phyloP scores from a whole-genome alignment of 2,888 invertebrate genomes.

The Callimorpha dominula region DNA sequence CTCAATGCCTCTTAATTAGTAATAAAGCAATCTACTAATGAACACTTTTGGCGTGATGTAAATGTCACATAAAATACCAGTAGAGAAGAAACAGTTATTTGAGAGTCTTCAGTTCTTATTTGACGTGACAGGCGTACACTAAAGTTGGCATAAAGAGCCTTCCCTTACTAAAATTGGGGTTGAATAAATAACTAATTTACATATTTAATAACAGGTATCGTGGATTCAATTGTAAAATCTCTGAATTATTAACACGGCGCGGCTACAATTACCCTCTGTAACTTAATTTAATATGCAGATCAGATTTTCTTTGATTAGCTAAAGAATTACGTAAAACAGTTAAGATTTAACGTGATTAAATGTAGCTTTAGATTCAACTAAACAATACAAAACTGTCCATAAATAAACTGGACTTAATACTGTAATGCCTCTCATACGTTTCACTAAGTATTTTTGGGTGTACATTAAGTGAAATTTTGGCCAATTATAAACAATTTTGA shows the following conservation, averaged over 20 bases:
- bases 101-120: conserved; percentile 19
- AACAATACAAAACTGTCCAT: background rate
- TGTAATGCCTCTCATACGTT: too few relatives aligned
- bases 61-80: conserved; percentile 14
- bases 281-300: conserved; percentile 79
- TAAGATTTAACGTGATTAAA: conserved; percentile 14
- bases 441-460: too few relatives aligned
- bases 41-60: conserved; percentile 2
- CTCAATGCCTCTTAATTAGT: background rate
- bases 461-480: too few relatives aligned
- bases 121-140: conserved; percentile 55
- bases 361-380: background rate
- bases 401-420: too few relatives aligned
- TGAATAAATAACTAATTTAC: conserved; percentile 85
- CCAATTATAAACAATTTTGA: too few relatives aligned
- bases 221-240: conserved; percentile 78
- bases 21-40: background rate
- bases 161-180: conserved; percentile 68
- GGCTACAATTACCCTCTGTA: conserved; percentile 73
- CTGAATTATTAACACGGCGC: conserved; percentile 76
- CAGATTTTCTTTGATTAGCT: conserved; percentile 73
- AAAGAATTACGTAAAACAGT: conserved; percentile 21
- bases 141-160: conserved; percentile 57
- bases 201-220: conserved; percentile 84
- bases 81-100: conserved; percentile 15